Conservation (phyloP, 2,113 vertebrate genomes). For the Mirounga angustirostris region DNA sequence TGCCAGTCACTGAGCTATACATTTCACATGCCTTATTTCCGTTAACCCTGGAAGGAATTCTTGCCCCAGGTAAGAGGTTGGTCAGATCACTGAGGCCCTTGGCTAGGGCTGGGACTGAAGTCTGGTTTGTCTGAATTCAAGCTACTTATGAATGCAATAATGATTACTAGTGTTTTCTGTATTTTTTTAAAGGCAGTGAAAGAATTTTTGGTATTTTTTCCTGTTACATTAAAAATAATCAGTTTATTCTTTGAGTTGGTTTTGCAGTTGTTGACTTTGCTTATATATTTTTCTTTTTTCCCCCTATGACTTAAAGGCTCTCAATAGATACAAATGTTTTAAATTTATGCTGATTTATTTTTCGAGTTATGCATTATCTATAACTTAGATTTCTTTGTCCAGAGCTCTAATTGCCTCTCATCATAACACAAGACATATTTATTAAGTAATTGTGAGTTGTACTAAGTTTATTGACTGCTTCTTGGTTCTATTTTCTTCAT, state of each 20-base stretch:
- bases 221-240: constrained; percentile 1
- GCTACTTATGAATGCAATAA: neutral
- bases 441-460: neutral
- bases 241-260: constrained; percentile 11
- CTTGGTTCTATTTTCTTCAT: neutral
- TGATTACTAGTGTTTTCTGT: neutral
- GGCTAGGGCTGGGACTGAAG: neutral
- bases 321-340: neutral
- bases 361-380: neutral
- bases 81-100: neutral
- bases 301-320: neutral
- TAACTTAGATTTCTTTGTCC: neutral
- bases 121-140: neutral
- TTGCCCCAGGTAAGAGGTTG: neutral
- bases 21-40: neutral
- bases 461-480: neutral
- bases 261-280: neutral
- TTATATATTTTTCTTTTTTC: neutral
- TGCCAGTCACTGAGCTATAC: neutral
- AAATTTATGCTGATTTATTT: neutral
- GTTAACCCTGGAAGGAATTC: neutral
- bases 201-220: neutral
- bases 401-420: neutral
- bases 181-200: neutral
- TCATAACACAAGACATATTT: neutral